Evolutionary conservation across 2,113 vertebrate species (phyloP).

Genomic region (Argyrosomus japonicus): DNA sequence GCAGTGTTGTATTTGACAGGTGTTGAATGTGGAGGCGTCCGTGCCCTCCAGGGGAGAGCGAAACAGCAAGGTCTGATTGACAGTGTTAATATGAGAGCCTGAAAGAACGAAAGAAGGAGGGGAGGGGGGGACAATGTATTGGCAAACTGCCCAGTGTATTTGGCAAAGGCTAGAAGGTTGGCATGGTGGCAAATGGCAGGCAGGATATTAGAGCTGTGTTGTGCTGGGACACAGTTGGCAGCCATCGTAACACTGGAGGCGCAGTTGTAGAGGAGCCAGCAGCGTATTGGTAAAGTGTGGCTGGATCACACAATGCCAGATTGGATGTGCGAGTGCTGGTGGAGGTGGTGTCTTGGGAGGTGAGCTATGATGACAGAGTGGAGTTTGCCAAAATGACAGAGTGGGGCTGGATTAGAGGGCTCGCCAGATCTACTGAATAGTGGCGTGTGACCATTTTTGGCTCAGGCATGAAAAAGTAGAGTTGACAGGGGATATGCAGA

Average conservation of each 20-base stretch:
- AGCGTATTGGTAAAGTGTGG: slow-evolving; percentile 72
- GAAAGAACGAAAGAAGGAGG: slow-evolving; percentile 32
- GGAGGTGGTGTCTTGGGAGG: slow-evolving; percentile 73
- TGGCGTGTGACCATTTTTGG: slow-evolving; percentile 77
- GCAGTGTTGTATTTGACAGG: slow-evolving; percentile 73
- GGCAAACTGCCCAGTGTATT: slow-evolving; percentile 73
- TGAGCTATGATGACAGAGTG: slow-evolving; percentile 76
- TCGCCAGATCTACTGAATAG: slow-evolving; percentile 72
- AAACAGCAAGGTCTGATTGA: slow-evolving; percentile 81
- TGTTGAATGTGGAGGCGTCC: slow-evolving; percentile 82
- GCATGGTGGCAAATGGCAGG: slow-evolving; percentile 77
- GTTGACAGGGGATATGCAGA: slow-evolving; percentile 75
- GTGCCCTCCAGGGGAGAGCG: slow-evolving; percentile 65
- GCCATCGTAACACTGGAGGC: slow-evolving; percentile 64
- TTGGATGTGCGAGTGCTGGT: slow-evolving; percentile 70
- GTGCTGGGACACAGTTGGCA: slow-evolving; percentile 77
- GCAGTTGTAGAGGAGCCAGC: slow-evolving; percentile 72
- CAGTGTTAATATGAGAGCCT: slow-evolving; percentile 82
- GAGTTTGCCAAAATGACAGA: slow-evolving; percentile 80
- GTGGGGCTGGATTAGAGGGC: slow-evolving; percentile 74
- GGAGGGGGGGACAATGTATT: slow-evolving; percentile 54
- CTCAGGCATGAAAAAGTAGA: slow-evolving; percentile 68
- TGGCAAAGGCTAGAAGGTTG: slow-evolving; percentile 77
- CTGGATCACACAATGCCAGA: slow-evolving; percentile 81
- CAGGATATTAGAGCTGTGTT: slow-evolving; percentile 79